phyloP scores from a whole-genome alignment of 2,888 invertebrate genomes.

The Tetragnatha montana region DNA sequence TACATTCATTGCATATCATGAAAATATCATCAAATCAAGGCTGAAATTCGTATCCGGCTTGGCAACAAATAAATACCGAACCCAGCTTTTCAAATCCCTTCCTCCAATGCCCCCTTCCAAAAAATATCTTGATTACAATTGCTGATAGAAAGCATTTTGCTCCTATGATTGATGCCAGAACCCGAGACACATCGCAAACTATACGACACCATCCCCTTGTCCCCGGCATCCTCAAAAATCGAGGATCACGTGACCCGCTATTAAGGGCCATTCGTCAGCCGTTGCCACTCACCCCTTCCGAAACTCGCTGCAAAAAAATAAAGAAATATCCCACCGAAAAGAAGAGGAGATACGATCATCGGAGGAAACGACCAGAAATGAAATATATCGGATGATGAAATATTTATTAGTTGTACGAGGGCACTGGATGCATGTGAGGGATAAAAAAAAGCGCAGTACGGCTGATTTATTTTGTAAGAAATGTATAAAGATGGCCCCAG shows the following conservation, averaged over 20 bases:
- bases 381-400: constrained; percentile 65
- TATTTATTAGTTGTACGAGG: constrained; percentile 61
- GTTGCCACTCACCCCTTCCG: constrained; percentile 3
- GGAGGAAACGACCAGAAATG: constrained; percentile 53
- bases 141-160: constrained; percentile 21
- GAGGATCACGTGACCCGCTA: constrained; percentile 58
- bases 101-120: no score
- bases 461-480: constrained; percentile 54
- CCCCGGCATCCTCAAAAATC: constrained; percentile 27
- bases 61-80: no score
- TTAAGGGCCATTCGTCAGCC: constrained; percentile 64
- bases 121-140: constrained; percentile 32
- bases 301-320: neutral
- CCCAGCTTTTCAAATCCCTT: no score
- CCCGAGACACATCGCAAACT: constrained; percentile 13
- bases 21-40: no score
- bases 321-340: neutral
- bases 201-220: constrained; percentile 25
- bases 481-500: constrained; percentile 25
- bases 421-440: neutral
- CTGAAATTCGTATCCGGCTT: no score
- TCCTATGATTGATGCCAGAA: constrained; percentile 19
- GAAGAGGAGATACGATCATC: constrained; percentile 35
- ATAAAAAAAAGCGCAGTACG: constrained; percentile 8
- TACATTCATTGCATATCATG: no score